A percentile compares a stretch with the other conserved stretches of the same genome.
phyloP scores from a whole-genome alignment of 2,797 vertebrate species.

The Xiphophorus birchmanni region DNA sequence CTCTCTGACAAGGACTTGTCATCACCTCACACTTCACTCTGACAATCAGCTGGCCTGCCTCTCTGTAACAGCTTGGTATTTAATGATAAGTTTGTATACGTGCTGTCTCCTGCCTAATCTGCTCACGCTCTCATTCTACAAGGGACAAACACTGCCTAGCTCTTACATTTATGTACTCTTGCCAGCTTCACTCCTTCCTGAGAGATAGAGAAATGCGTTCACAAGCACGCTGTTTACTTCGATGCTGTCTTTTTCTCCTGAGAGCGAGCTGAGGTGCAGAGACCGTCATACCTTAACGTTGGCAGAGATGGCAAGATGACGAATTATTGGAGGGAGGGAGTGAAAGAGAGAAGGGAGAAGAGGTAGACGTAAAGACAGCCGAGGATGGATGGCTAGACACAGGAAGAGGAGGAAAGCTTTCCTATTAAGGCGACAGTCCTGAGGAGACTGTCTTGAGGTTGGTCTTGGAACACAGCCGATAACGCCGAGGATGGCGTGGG shows the following conservation, averaged over 20 bases:
- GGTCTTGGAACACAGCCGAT: slow-evolving; percentile 44
- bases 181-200: slow-evolving; percentile 29
- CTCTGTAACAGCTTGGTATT: slow-evolving; percentile 47
- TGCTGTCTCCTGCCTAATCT: slow-evolving; percentile 40
- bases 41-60: slow-evolving; percentile 60
- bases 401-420: slow-evolving; percentile 17
- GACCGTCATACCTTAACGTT: slow-evolving; percentile 55
- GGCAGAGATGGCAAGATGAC: slow-evolving; percentile 49
- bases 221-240: slow-evolving; percentile 9
- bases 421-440: slow-evolving; percentile 51
- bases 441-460: slow-evolving; percentile 35
- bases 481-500: slow-evolving; percentile 30
- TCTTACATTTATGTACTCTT: slow-evolving; percentile 41
- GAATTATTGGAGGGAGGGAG: slow-evolving; percentile 52
- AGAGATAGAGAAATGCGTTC: slow-evolving; percentile 13
- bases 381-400: slow-evolving; percentile 39
- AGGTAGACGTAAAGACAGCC: slow-evolving; percentile 37
- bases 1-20: slow-evolving; percentile 55
- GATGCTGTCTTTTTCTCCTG: slow-evolving; percentile 24
- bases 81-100: slow-evolving; percentile 21
- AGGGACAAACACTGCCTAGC: slow-evolving; percentile 24
- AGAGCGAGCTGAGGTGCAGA: slow-evolving; percentile 44
- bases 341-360: slow-evolving; percentile 45
- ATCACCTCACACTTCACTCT: slow-evolving; percentile 48
- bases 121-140: slow-evolving; percentile 25